A percentile compares a stretch with the other conserved stretches of the same genome.
Evolutionary conservation across 2,113 vertebrate genomes (phyloP).

Genomic region (Odontesthes bonariensis): DNA sequence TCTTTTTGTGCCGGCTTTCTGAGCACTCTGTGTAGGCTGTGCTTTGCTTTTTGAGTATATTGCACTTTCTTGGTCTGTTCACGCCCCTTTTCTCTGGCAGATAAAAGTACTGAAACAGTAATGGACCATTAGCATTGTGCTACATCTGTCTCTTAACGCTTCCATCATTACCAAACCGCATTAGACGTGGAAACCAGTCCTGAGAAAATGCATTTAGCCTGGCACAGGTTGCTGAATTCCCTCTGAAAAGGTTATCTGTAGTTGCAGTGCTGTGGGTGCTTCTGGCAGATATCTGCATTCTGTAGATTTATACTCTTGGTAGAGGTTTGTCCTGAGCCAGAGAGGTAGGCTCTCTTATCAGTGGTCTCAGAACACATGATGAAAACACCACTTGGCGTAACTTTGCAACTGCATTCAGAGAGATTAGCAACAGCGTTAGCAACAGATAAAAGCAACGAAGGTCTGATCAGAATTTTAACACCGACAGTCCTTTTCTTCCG

Average conservation of each 20-base stretch:
- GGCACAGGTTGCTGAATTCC: slow-evolving; percentile 39
- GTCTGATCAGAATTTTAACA: slow-evolving; percentile 31
- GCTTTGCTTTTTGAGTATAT: slow-evolving; percentile 10
- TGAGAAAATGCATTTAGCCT: slow-evolving; percentile 52
- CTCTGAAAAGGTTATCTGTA: slow-evolving; percentile 38
- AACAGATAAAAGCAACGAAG: slow-evolving; percentile 35
- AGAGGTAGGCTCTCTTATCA: slow-evolving; percentile 57
- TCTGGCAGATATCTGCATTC: slow-evolving; percentile 48
- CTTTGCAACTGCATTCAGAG: slow-evolving; percentile 14
- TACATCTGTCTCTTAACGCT: slow-evolving; percentile 37
- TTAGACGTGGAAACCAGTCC: slow-evolving; percentile 55
- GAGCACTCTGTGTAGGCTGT: slow-evolving; percentile 4
- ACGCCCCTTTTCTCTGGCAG: slow-evolving; percentile 28
- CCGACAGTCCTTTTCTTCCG: slow-evolving; percentile 9
- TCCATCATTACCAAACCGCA: slow-evolving; percentile 46
- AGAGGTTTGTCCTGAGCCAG: slow-evolving; percentile 28
- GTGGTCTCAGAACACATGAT: slow-evolving; percentile 42
- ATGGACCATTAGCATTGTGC: slow-evolving; percentile 65
- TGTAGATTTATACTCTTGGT: slow-evolving; percentile 40
- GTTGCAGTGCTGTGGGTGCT: slow-evolving; percentile 36
- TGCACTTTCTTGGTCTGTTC: slow-evolving; percentile 25
- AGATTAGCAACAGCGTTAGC: slow-evolving; percentile 31
- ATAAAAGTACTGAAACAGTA: slow-evolving; percentile 59
- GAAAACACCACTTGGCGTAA: slow-evolving; percentile 41
- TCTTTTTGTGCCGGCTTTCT: slow-evolving; percentile 33